Percentiles rank a stretch among this genome's conserved stretches.
These are phyloP conservation scores for Eucidaris tribuloides DNA, from an alignment of 35 echinoderm and acorn worm species.

Conservation along the genomic window DNA sequence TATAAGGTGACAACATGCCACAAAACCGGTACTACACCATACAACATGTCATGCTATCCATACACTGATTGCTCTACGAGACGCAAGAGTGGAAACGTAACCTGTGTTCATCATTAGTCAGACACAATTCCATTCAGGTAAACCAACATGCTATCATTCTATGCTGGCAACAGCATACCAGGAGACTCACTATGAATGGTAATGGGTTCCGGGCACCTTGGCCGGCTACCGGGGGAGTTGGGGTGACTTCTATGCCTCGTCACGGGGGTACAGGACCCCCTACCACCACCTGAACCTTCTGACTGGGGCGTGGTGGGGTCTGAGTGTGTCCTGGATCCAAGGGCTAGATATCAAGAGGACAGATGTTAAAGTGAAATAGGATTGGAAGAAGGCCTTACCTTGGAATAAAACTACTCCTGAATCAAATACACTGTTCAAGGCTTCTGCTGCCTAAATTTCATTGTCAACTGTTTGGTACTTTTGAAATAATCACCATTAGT, in stretches of 20 bases:
- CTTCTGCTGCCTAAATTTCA: too few species aligned
- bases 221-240: slow-evolving; percentile 35
- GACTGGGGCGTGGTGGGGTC: slow-evolving; percentile 18
- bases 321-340: slow-evolving; percentile 25
- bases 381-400: too few species aligned
- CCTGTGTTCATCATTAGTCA: neutral
- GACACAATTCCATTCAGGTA: neutral
- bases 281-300: neutral
- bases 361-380: too few species aligned
- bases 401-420: too few species aligned
- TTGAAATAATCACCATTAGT: too few species aligned
- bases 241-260: neutral
- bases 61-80: too few species aligned
- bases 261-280: neutral
- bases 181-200: slow-evolving; percentile 22
- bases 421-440: too few species aligned
- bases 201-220: slow-evolving; percentile 20
- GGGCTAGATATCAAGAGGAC: neutral
- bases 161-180: neutral
- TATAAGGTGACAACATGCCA: too few species aligned
- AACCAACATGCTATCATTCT: neutral
- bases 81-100: neutral
- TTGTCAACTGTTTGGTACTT: neutral
- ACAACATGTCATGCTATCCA: too few species aligned
- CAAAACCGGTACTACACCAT: too few species aligned